Evolutionary conservation across 2,113 vertebrate genomes (phyloP).

Genomic region (Saimiri boliviensis): DNA sequence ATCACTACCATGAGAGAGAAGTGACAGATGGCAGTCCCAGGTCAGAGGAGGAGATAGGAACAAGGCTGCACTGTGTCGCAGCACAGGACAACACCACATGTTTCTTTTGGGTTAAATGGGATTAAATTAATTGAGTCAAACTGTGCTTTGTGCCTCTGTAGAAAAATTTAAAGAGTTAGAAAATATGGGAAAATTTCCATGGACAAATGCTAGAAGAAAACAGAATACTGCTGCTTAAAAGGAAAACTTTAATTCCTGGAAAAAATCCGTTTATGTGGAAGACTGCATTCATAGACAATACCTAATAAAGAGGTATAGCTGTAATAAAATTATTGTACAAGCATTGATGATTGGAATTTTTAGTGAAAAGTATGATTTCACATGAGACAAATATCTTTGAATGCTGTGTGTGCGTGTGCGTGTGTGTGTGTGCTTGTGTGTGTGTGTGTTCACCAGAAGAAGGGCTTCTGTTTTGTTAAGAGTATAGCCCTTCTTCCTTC

Average conservation of each 20-base stretch:
- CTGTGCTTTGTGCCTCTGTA: neutral
- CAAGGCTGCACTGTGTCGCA: neutral
- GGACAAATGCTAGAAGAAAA: constrained; percentile 38
- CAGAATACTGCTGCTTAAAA: constrained; percentile 30
- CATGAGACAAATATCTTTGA: neutral
- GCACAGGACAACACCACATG: neutral
- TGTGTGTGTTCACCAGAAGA: neutral
- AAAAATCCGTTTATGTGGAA: neutral
- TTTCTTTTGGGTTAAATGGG: neutral
- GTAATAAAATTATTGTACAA: neutral
- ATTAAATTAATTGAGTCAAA: neutral
- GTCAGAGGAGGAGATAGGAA: neutral
- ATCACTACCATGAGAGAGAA: neutral
- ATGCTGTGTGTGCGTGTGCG: neutral
- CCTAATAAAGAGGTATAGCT: neutral
- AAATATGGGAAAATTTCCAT: constrained; percentile 12
- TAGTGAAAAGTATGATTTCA: neutral
- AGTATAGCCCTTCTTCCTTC: neutral
- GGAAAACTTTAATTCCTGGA: neutral
- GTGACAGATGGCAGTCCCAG: neutral
- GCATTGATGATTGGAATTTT: neutral
- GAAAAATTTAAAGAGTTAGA: neutral
- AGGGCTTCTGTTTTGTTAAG: neutral
- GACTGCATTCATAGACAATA: neutral
- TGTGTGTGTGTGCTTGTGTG: neutral